Evolutionary conservation across 1,140 invertebrate genomes (phyloP).

Genomic region (Atta colombica): DNA sequence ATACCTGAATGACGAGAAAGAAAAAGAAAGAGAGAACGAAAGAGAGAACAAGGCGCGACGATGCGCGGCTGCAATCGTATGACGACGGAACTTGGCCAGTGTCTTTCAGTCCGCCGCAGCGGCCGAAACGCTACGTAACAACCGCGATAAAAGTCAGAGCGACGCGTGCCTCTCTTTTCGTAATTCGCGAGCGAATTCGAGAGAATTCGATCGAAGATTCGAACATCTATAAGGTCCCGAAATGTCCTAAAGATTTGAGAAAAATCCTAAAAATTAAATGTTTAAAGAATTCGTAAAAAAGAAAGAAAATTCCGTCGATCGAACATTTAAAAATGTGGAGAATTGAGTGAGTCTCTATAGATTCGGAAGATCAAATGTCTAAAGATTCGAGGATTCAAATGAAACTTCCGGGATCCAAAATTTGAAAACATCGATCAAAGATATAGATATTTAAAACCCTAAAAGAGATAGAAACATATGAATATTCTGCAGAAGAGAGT

Average conservation of each 20-base stretch:
- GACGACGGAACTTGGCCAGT: slow-evolving; percentile 28
- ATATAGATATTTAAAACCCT: not conserved
- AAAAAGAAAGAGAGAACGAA: not conserved
- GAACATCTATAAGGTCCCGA: not conserved
- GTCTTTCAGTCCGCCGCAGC: slow-evolving; percentile 32
- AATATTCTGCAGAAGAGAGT: not conserved
- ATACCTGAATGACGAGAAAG: slow-evolving; percentile 55
- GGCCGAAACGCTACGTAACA: slow-evolving; percentile 17
- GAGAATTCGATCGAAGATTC: not conserved
- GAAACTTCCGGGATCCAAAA: not conserved
- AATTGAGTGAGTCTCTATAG: not conserved
- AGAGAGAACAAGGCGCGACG: slow-evolving; percentile 35
- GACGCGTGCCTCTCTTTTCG: slow-evolving; percentile 11
- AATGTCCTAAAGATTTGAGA: not conserved
- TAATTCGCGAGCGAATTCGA: not conserved
- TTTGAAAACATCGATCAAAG: not conserved
- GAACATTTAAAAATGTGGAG: not conserved
- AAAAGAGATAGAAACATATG: not conserved
- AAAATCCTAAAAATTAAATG: not conserved
- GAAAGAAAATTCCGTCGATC: not conserved
- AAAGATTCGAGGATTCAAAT: not conserved
- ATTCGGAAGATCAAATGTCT: not conserved
- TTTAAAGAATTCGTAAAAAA: not conserved
- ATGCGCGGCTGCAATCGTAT: slow-evolving; percentile 47
- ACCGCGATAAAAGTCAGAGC: slow-evolving; percentile 8